Evolutionary conservation across 2,113 vertebrate genomes (phyloP).

Genomic region (Ia io): DNA sequence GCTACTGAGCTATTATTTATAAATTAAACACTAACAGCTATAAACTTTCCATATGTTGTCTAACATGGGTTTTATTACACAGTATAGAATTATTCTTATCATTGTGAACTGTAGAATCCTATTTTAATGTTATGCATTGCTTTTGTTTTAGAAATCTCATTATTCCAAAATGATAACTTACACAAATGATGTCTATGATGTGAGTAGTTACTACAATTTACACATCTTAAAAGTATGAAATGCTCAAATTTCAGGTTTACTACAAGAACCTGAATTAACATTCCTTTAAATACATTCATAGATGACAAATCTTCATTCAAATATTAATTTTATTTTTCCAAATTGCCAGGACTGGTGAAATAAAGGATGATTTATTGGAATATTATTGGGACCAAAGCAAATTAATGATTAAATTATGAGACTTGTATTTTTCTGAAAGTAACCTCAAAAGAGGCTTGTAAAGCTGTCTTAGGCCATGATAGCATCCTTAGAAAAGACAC

Average conservation of each 20-base stretch:
- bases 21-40: slow-evolving; percentile 60
- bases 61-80: slow-evolving; percentile 48
- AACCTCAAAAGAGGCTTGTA: slow-evolving; percentile 44
- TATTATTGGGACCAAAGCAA: slow-evolving; percentile 15
- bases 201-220: slow-evolving; percentile 19
- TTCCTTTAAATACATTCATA: background rate
- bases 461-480: background rate
- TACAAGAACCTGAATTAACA: slow-evolving; percentile 17
- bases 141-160: background rate
- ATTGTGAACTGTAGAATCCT: slow-evolving; percentile 34
- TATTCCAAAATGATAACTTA: slow-evolving; percentile 8
- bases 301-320: slow-evolving; percentile 20
- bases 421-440: background rate
- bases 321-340: slow-evolving; percentile 13
- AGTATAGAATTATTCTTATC: slow-evolving; percentile 11
- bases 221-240: background rate
- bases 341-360: background rate
- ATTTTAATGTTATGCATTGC: slow-evolving; percentile 3
- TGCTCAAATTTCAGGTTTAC: slow-evolving; percentile 33
- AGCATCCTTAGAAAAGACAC: background rate
- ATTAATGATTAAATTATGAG: slow-evolving; percentile 13
- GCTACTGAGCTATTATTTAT: slow-evolving; percentile 64
- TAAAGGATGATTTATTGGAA: slow-evolving; percentile 18
- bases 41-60: slow-evolving; percentile 52
- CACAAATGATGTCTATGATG: background rate